Evolutionary conservation across 2,888 invertebrate species (phyloP), one percentile per base, ranked within the genome.

Genomic region (Ochropacha duplaris): DNA sequence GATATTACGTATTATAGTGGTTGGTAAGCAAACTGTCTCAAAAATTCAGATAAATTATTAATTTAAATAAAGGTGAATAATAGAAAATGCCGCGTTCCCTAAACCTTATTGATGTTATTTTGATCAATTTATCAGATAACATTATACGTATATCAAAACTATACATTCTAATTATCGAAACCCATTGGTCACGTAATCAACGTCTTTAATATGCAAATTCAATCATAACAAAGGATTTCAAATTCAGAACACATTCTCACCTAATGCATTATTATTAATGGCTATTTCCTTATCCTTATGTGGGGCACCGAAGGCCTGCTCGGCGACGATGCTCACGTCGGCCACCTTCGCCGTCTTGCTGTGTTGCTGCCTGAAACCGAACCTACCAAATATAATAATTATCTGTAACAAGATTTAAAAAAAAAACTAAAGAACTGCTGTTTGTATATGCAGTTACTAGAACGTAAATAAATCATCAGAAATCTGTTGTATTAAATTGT

Each of bases 361-460:
- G 64, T 94, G 93, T 72, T 93, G 94, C 80, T 95, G 95, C 75
- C 96, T 94, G 91, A 96, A 96, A 72, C 96, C 96, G 86, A 96
- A 97, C 79, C 93, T 93, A 78, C 69, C 73, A 74, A 78, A 78
- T 78, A 71, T 75, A 65, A 74, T 57, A 69, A 66, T 28, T 56
- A 59, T 62, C 65, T 57, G 59, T 65, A 59, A 44, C 9, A 19
- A 2, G 39, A 72, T 65, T 60, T 4, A 24, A 24, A 49, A 39
- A 44, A 12, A 57, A 14, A 14, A 19, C 39, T 39, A 39, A 16
- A 39, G 16, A 62, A 54, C 36, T 57, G 55, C 22, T 16, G 39
- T 16, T 39, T 39, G 16, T 16, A 22, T n/a, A n/a, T n/a, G n/a
- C n/a, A n/a, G n/a, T n/a, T n/a, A n/a, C n/a, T n/a, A n/a, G n/a